These are phyloP conservation scores for Mythimna albipuncta DNA, from an alignment of 2,888 invertebrate genomes.

Conservation along the genomic window DNA sequence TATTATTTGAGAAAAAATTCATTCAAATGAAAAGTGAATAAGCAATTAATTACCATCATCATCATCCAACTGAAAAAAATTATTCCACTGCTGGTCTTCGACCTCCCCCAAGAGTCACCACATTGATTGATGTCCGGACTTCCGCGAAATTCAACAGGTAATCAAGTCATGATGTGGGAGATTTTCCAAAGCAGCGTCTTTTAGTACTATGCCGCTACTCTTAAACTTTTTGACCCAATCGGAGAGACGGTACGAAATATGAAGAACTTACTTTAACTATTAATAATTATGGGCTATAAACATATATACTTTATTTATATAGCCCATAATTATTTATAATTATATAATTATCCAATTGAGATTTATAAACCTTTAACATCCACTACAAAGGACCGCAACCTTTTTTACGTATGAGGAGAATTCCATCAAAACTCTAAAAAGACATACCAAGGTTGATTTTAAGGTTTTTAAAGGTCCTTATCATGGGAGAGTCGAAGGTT, in stretches of 20 bases:
- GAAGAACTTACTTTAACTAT: no score
- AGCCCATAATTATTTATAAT: background rate
- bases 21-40: background rate
- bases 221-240: background rate
- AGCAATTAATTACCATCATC: background rate
- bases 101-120: background rate
- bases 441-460: no score
- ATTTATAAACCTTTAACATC: background rate
- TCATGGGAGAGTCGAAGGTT: constrained; percentile 8
- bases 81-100: background rate
- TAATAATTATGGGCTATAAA: background rate
- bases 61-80: background rate
- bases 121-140: background rate
- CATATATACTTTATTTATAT: background rate
- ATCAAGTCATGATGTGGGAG: background rate
- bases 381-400: background rate
- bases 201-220: background rate
- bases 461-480: constrained; percentile 5
- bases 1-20: background rate
- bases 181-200: background rate
- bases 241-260: background rate
- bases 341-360: background rate
- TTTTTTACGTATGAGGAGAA: constrained; percentile 5
- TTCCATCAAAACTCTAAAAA: constrained; percentile 1
- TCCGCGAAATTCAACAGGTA: background rate